A percentile compares a stretch with the other conserved stretches of the same genome.
phyloP scores from a whole-genome alignment of 2,888 invertebrate species.

The Tribolium freemani region DNA sequence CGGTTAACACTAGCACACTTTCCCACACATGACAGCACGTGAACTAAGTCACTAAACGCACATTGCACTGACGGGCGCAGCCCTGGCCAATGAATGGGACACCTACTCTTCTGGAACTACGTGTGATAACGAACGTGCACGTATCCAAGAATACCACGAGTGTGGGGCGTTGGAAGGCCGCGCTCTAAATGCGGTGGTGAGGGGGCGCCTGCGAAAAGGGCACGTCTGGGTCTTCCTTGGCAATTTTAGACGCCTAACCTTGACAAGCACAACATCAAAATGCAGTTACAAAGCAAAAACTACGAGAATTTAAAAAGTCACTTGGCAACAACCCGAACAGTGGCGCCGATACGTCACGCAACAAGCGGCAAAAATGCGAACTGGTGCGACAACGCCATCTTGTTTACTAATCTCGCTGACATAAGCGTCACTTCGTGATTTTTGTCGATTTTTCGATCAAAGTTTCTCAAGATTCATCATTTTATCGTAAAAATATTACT shows the following conservation, averaged over 20 bases:
- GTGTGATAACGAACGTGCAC: conserved; percentile 11
- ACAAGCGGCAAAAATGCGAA: conserved; percentile 28
- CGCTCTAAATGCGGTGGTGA: background rate
- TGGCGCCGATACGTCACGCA: background rate
- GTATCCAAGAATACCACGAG: conserved; percentile 7
- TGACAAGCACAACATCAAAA: conserved; percentile 36
- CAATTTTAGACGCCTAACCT: conserved; percentile 25
- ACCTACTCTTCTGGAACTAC: background rate
- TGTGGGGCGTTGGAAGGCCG: conserved; percentile 29
- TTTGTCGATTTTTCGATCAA: conserved; percentile 15
- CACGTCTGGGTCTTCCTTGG: background rate
- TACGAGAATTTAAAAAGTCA: conserved; percentile 38
- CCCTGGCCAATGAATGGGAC: background rate
- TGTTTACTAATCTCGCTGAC: conserved; percentile 26
- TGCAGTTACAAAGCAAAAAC: conserved; percentile 28
- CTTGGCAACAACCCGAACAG: conserved; percentile 26
- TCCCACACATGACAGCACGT: background rate
- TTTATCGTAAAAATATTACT: conserved; percentile 8
- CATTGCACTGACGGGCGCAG: background rate
- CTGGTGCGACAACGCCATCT: conserved; percentile 19
- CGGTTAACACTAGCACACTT: conserved; percentile 10
- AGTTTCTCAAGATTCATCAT: conserved; percentile 9
- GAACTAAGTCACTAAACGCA: background rate
- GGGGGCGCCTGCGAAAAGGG: background rate
- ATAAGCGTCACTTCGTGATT: conserved; percentile 32